Evolutionary conservation across 2,888 invertebrate species (phyloP), one percentile per base, ranked within the genome.

Genomic region (Polylopha cassiicola): DNA sequence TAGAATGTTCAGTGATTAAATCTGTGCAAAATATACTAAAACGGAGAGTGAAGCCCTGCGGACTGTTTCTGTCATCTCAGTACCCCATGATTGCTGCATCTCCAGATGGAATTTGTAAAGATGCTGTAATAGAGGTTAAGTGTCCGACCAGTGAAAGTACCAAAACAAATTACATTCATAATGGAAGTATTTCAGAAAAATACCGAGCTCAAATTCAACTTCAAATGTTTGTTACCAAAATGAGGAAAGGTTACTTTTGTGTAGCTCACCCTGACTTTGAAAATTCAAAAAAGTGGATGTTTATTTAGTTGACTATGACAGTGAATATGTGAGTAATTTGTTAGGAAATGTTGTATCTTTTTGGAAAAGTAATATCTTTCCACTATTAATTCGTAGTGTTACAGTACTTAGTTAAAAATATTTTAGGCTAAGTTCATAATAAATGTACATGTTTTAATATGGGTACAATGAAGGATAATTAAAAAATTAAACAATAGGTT

Each of bases 81-180:
- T 38, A 43, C 14, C 38, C 43, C 24, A 43, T 43, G 38, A 38
- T 43, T 38, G 38, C 34, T 5, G 43, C 29, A 14, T 16, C 43
- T 30, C 43, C 43, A 26, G 34, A 34, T 34, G 34, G 43, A 32
- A 37, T 43, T 10, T 43, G 31, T 37, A 32, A 32, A 28, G 30
- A 43, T 38, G 43, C 29, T 13, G 34, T 43, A 10, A 38, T 38
- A 15, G 43, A 43, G n/a, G 30, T 38, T 3, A 43, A 43, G 29
- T 29, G 43, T 33, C 43, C 43, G 4, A 43, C 37, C 3, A 43
- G 29, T 28, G 32, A 33, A 23, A 34, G 13, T 3, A 29, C 38
- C 15, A 23, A 30, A 39, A 21, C 11, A 7, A 18, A 34, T 28
- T 42, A 29, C 8, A 29, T 29, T 10, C 3, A 16, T 15, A 16